Base-by-base conservation (phyloP, 2,888 invertebrate species). In the Plutella xylostella region DNA sequence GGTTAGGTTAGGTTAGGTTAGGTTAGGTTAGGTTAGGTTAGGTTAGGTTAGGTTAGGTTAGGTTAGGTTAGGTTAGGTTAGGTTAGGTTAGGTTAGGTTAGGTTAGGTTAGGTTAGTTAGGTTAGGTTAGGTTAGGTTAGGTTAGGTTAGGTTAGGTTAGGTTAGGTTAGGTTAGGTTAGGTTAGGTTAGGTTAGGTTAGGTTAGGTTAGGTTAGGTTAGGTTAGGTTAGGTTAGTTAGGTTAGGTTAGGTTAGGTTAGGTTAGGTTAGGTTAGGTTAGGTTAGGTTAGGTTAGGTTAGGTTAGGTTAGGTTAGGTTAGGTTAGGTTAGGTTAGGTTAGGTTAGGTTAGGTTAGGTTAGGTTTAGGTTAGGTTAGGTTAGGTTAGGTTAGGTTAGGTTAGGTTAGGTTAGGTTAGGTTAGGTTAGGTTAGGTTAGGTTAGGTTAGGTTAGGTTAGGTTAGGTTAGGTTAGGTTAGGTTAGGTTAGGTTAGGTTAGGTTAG, bases 1-100 rank as follows among this genome's bases (percentile, higher is more conserved):
- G n/a, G 37, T 37, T 37, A 37, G 37, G 37, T 37, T 37, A 37
- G 37, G 37, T 37, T 37, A 37, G 37, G 37, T 37, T 37, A 37
- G 37, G 37, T 37, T 37, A 37, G 37, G 37, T 37, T 37, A 37
- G 37, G 37, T 37, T 37, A 37, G 37, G 37, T 37, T 37, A 37
- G 37, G 37, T 37, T 37, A 37, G 37, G 37, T 37, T 37, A 37
- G 37, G 37, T 37, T 37, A 37, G 37, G 37, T 37, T 37, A 37
- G 37, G 37, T 37, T 37, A 37, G 37, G 37, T 37, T 37, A 37
- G 37, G 37, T 37, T 37, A 37, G 37, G 37, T 37, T 37, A 37
- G 37, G 37, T 37, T 37, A 37, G 37, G 37, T 37, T 37, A 37
- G 37, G 37, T 37, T 37, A 37, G 37, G 37, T 37, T 37, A 37